Base-by-base conservation (phyloP, 2,888 invertebrate species). In the Scaptodrosophila latifasciaeformis region DNA sequence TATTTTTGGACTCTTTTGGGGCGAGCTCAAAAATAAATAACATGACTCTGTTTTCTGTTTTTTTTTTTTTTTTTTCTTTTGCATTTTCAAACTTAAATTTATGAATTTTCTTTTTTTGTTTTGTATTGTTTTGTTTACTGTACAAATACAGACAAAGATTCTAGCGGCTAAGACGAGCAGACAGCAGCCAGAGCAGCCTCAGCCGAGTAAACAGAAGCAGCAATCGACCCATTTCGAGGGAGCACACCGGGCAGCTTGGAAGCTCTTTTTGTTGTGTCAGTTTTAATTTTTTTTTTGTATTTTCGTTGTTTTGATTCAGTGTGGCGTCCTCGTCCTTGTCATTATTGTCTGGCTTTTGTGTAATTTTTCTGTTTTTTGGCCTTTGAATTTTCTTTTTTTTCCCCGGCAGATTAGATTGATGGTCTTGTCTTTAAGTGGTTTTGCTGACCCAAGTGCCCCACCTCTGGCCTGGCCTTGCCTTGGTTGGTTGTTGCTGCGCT, bases 101-200 rank as follows among this genome's bases (percentile, higher is more conserved):
- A 76, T 79, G 78, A 76, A 76, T 57, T 54, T 44, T 44, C 59
- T n/a, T n/a, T n/a, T n/a, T n/a, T n/a, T n/a, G n/a, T n/a, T n/a
- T n/a, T n/a, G n/a, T n/a, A n/a, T n/a, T n/a, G n/a, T n/a, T n/a
- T n/a, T n/a, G n/a, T n/a, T 69, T 51, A 71, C 78, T 75, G 78
- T 74, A 75, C 76, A 67, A 72, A 70, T n/a, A 70, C 63, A 70
- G 78, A 74, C 68, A 62, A 75, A 70, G 70, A 74, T 66, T 70
- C 57, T 67, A 61, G 57, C 67, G 67, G 67, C 66, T 59, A 65
- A 69, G 13, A 51, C 40, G 55, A 57, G 40, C 54, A 59, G 52
- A 40, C 46, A 39, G 13, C 50, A 62, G 30, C 13, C 12, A 48
- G 45, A 50, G 37, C 44, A 49, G 10, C 45, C 39, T 17, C 54